Conservation (phyloP, 2,888 invertebrate species). For the Agrochola circellaris region DNA sequence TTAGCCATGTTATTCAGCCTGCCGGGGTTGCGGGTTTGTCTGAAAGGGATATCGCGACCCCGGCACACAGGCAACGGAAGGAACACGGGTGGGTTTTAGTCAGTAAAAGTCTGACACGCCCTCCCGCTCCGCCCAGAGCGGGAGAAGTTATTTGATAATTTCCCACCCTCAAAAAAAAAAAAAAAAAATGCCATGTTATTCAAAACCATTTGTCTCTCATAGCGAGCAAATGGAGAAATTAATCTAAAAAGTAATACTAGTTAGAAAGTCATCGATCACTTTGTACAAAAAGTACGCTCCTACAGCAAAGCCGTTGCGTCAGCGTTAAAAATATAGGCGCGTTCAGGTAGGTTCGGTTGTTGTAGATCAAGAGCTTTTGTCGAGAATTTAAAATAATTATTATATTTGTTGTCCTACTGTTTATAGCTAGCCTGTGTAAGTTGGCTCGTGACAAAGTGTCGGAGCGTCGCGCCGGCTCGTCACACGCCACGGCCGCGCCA, state of each 20-base stretch:
- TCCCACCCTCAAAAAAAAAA: too few species aligned
- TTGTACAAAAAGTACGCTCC: neutral
- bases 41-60: too few species aligned
- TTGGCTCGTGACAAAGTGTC: slow-evolving; percentile 35
- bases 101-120: too few species aligned
- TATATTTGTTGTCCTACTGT: slow-evolving; percentile 2
- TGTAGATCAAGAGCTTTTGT: neutral
- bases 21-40: too few species aligned
- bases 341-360: too few species aligned
- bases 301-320: neutral
- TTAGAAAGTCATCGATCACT: neutral
- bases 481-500: slow-evolving; percentile 23
- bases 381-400: neutral
- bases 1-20: neutral
- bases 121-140: too few species aligned
- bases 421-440: neutral
- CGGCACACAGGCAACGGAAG: too few species aligned
- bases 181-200: neutral
- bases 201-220: neutral
- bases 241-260: neutral
- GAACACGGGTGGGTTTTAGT: too few species aligned
- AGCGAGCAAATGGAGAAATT: neutral
- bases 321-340: neutral
- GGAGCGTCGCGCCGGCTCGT: slow-evolving; percentile 33
- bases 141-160: too few species aligned